A percentile compares a stretch with the other conserved stretches of the same genome.
Evolutionary conservation across 2,113 vertebrate genomes (phyloP).

Genomic region (Eptesicus fuscus): DNA sequence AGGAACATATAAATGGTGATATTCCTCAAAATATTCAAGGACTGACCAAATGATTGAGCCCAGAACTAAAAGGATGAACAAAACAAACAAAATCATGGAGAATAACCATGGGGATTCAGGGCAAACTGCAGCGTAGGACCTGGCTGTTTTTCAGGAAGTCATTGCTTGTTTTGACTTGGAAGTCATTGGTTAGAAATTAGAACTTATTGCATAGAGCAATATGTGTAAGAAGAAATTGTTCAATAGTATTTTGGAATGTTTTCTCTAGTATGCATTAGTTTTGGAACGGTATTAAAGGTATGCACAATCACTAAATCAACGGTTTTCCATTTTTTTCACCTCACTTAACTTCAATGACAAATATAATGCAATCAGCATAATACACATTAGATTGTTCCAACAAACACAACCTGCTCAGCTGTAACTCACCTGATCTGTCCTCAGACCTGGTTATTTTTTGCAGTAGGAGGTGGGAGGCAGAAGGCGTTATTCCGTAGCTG

Average conservation of each 20-base stretch:
- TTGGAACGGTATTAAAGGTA: background rate
- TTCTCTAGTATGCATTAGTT: background rate
- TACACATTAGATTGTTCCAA: background rate
- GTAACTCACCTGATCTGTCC: background rate
- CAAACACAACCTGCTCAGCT: background rate
- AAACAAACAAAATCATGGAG: background rate
- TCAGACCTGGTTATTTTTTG: background rate
- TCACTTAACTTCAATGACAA: background rate
- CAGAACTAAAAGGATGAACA: background rate
- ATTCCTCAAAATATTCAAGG: background rate
- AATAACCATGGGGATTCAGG: background rate
- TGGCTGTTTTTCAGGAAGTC: background rate
- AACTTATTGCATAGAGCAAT: background rate
- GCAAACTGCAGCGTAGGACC: background rate
- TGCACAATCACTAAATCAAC: background rate
- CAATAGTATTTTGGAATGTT: background rate
- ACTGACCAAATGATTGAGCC: background rate
- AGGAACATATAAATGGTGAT: background rate
- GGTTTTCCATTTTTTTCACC: conserved; percentile 8
- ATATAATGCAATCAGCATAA: background rate
- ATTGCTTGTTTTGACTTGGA: background rate
- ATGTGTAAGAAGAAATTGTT: background rate
- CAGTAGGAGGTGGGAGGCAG: background rate
- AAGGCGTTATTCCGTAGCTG: background rate
- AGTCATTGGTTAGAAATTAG: background rate